Percentiles rank a stretch among this genome's conserved stretches.
Evolutionary conservation across 1,140 invertebrate species (phyloP).

Genomic region (Andricus grossulariae): DNA sequence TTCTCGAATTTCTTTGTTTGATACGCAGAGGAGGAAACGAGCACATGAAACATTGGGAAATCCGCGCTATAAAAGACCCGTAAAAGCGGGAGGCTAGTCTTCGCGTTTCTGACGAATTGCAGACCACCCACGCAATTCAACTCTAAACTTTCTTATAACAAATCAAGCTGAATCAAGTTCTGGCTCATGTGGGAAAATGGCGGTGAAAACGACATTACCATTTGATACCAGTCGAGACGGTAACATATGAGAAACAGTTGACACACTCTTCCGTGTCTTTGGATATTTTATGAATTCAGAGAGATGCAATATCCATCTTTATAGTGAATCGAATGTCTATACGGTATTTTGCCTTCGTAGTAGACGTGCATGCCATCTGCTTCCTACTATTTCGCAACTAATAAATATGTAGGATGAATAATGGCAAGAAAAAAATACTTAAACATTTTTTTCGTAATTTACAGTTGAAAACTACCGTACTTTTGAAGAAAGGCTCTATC

Average conservation of each 20-base stretch:
- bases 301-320: neutral
- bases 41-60: constrained; percentile 48
- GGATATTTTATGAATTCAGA: neutral
- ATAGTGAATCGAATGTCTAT: neutral
- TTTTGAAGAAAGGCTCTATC: too few relatives aligned
- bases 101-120: constrained; percentile 35
- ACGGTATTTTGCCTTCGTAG: neutral
- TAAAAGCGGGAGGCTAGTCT: constrained; percentile 36
- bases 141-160: constrained; percentile 42
- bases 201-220: constrained; percentile 16
- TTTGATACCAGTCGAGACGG: neutral
- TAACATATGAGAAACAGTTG: constrained; percentile 15
- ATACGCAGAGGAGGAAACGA: constrained; percentile 11
- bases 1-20: constrained; percentile 27
- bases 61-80: constrained; percentile 54
- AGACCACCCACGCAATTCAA: constrained; percentile 51
- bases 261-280: neutral
- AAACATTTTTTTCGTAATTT: too few relatives aligned
- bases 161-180: constrained; percentile 18
- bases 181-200: constrained; percentile 31
- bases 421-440: too few relatives aligned
- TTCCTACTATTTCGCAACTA: too few relatives aligned
- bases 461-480: too few relatives aligned
- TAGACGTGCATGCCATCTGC: neutral
- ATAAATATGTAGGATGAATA: too few relatives aligned